Base-by-base conservation (phyloP, 2,888 invertebrate genomes). In the Mesochorus sp. region DNA sequence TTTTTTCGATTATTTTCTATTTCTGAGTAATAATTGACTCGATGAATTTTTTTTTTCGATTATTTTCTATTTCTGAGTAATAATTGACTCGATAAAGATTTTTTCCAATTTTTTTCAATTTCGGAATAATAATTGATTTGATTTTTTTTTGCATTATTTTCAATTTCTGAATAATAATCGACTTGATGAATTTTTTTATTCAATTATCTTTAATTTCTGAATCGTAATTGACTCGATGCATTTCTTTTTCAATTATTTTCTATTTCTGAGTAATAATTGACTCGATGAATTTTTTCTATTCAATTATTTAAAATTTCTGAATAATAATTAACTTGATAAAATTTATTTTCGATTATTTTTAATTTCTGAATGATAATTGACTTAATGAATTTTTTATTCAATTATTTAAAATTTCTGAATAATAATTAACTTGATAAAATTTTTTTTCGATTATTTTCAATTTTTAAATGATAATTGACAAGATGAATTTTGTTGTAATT, bases 371-470 rank as follows among this genome's bases (percentile, higher is more conserved):
- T 31, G 44, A 64, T 37, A 67, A 26, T 2, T 3, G 57, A 53
- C 14, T 51, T 12, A 3, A 34, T 26, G 14, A 42, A 17, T 14
- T 47, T 0, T 44, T 21, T 19, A 14, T 42, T 8, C 19, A 8
- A 4, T 19, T 19, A 6, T 12, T 1, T 51, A 6, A 26, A 17
- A 28, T 10, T n/a, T 21, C 3, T 53, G n/a, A 10, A 44, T 31
- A 53, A 64, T 37, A 61, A 19, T 67, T 14, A 3, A 61, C 53
- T 51, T 12, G 4, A 34, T 26, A n/a, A 42, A 17, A n/a, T 47
- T 0, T 44, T 21, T 19, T 12, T 42, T 8, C 19, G 3, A 4
- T 19, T 19, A 6, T 12, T 1, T 51, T 10, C 28, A 17, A 28
- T 10, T n/a, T 21, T 3, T 53, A 6, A 10, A 44, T 31, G 44